phyloP scores from a whole-genome alignment of 2,113 vertebrate genomes.

The Melanotaenia duboulayi region DNA sequence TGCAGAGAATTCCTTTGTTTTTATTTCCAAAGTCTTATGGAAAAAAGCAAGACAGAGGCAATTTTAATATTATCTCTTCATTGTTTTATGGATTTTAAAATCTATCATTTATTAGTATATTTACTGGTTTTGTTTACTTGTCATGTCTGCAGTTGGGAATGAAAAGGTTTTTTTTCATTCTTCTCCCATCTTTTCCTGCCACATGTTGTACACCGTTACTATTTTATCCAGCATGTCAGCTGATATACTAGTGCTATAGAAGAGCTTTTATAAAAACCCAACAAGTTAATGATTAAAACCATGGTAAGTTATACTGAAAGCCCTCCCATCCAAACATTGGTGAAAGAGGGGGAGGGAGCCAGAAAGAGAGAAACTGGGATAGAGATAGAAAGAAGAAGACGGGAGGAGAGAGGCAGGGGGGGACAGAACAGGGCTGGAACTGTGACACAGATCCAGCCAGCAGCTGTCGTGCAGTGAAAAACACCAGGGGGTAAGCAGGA shows the following conservation, averaged over 20 bases:
- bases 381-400: constrained; percentile 30
- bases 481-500: constrained; percentile 78
- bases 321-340: constrained; percentile 67
- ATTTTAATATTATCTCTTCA: constrained; percentile 68
- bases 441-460: constrained; percentile 77
- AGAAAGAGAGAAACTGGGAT: constrained; percentile 40
- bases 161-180: constrained; percentile 16
- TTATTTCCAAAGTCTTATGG: constrained; percentile 73
- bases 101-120: constrained; percentile 67
- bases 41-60: constrained; percentile 65
- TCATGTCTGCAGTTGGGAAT: constrained; percentile 47
- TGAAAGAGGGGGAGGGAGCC: constrained; percentile 25
- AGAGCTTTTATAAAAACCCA: constrained; percentile 70
- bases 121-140: constrained; percentile 63
- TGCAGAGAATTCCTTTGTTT: constrained; percentile 81
- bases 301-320: constrained; percentile 81
- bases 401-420: constrained; percentile 2
- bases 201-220: constrained; percentile 48
- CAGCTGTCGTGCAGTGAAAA: constrained; percentile 75
- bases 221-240: constrained; percentile 66
- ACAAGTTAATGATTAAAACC: constrained; percentile 83
- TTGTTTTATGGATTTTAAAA: constrained; percentile 78
- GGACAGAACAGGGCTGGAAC: constrained; percentile 62
- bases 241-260: constrained; percentile 64
- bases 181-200: constrained; percentile 24